phyloP scores from a whole-genome alignment of 2,113 vertebrate species.

The Ivindomyrus marchei region DNA sequence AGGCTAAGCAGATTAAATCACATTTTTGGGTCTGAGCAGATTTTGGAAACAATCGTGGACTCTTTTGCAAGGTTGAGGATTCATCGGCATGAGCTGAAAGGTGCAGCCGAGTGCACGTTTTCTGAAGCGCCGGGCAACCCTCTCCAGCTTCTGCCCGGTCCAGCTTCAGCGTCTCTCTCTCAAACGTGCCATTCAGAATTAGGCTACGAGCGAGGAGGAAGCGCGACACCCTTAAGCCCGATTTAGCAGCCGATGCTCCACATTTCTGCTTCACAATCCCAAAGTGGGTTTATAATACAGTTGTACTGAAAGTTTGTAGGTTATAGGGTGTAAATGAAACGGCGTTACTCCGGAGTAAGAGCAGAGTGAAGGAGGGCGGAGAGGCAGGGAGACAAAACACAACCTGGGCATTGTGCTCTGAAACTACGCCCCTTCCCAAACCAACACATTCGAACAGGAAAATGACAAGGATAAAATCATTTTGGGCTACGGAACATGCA shows the following conservation, averaged over 20 bases:
- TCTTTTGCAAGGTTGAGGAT: neutral
- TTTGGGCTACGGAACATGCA: neutral
- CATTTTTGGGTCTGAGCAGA: neutral
- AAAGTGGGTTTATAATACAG: conserved; percentile 28
- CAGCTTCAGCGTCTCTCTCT: neutral
- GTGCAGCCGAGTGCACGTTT: neutral
- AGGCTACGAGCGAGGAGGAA: neutral
- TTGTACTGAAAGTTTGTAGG: conserved; percentile 56
- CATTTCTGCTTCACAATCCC: conserved; percentile 28
- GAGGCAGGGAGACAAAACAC: neutral
- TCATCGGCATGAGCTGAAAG: neutral
- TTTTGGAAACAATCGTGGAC: neutral
- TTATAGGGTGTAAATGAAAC: conserved; percentile 32
- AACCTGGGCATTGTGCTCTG: neutral
- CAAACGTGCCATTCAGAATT: neutral
- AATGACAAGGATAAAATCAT: neutral
- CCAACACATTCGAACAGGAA: neutral
- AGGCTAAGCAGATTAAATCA: neutral
- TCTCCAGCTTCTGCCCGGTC: neutral
- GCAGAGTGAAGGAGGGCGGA: neutral
- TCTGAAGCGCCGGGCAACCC: neutral
- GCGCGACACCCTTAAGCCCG: conserved; percentile 50
- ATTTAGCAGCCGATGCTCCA: conserved; percentile 29
- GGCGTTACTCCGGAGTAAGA: conserved; percentile 20
- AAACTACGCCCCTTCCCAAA: neutral